Evolutionary conservation across 2,888 invertebrate genomes (phyloP).

Genomic region (Tetragonisca angustula): DNA sequence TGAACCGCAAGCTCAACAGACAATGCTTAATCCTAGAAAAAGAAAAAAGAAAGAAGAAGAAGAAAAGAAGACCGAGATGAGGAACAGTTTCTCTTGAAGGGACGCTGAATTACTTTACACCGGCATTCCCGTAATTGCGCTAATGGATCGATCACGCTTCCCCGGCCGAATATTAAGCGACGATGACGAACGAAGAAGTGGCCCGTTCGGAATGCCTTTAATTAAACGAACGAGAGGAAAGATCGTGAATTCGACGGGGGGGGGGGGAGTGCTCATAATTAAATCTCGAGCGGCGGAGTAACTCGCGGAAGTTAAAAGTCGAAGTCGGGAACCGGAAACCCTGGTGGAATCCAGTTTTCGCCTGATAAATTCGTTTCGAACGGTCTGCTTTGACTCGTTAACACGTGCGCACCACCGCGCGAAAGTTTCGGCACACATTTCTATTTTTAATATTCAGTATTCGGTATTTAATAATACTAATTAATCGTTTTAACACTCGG

Average conservation of each 20-base stretch:
- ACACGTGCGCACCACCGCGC: background rate
- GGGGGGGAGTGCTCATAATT: constrained; percentile 30
- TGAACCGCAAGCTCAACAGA: background rate
- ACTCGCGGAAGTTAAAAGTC: background rate
- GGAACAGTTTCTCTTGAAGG: background rate
- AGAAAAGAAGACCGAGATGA: too few species aligned
- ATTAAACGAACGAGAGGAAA: constrained; percentile 31
- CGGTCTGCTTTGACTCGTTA: constrained; percentile 12
- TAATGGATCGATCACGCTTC: constrained; percentile 44
- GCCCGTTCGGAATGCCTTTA: constrained; percentile 24
- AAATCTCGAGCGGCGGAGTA: constrained; percentile 13
- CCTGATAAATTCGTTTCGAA: constrained; percentile 24
- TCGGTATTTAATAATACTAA: too few species aligned
- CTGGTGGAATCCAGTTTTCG: constrained; percentile 24
- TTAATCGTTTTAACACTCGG: too few species aligned
- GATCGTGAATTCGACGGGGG: constrained; percentile 27
- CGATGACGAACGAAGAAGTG: constrained; percentile 23
- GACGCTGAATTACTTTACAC: constrained; percentile 10
- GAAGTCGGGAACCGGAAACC: constrained; percentile 1
- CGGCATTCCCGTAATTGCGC: constrained; percentile 28
- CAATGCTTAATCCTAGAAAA: background rate
- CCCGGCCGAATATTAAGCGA: constrained; percentile 35
- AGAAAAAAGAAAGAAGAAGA: background rate
- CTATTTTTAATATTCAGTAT: too few species aligned
- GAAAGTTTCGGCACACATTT: too few species aligned